phyloP scores from a whole-genome alignment of 2,113 vertebrate genomes.

The Pomatorhinus ruficollis region DNA sequence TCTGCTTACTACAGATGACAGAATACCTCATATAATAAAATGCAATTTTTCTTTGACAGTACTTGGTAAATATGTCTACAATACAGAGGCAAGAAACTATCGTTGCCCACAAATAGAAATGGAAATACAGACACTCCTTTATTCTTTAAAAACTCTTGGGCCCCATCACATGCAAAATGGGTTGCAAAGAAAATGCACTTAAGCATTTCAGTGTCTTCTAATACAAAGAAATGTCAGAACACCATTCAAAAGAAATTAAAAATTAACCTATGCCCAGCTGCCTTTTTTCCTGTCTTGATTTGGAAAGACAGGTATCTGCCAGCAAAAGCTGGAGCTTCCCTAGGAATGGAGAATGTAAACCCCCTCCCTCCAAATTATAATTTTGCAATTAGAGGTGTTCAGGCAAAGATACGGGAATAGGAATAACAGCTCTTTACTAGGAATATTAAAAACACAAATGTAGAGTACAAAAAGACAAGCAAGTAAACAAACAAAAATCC shows the following conservation, averaged over 20 bases:
- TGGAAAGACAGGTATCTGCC: no score
- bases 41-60: background rate
- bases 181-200: background rate
- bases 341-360: no score
- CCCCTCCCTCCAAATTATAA: no score
- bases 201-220: background rate
- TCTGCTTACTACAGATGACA: background rate
- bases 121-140: background rate
- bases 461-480: no score
- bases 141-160: background rate
- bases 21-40: background rate
- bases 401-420: no score
- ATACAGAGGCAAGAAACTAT: background rate
- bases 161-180: background rate
- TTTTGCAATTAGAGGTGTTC: no score
- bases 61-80: background rate
- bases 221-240: background rate
- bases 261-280: background rate
- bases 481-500: no score
- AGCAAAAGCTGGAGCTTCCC: no score
- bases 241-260: background rate
- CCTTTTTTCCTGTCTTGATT: background rate
- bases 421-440: no score
- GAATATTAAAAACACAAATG: no score
- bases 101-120: background rate